Percentiles rank a stretch among this genome's conserved stretches.
phyloP scores from a whole-genome alignment of 2,797 vertebrate genomes.

The Coregonus suidteri region DNA sequence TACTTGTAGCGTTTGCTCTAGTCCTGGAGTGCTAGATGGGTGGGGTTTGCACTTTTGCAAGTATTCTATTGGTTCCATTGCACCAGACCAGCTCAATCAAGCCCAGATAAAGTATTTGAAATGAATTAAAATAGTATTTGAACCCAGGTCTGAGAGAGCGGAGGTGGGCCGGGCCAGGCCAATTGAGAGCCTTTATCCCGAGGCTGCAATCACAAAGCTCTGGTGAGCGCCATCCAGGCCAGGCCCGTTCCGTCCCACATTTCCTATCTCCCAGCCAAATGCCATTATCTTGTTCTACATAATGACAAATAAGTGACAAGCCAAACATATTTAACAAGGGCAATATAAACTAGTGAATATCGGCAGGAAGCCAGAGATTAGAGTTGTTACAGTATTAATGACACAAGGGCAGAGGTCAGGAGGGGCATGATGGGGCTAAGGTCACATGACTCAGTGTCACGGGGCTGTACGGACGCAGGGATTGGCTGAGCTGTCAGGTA shows the following conservation, averaged over 20 bases:
- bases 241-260: slow-evolving; percentile 33
- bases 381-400: slow-evolving; percentile 45
- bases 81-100: background rate
- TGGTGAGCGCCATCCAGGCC: background rate
- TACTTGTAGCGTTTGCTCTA: background rate
- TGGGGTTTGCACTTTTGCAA: background rate
- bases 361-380: slow-evolving; percentile 67
- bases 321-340: slow-evolving; percentile 72
- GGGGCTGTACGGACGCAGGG: background rate
- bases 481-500: slow-evolving; percentile 55
- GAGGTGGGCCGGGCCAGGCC: slow-evolving; percentile 2
- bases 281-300: slow-evolving; percentile 54
- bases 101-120: background rate
- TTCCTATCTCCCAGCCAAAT: slow-evolving; percentile 50
- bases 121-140: background rate
- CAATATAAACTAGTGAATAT: slow-evolving; percentile 68
- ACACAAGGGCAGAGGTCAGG: slow-evolving; percentile 52
- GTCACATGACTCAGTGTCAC: slow-evolving; percentile 25
- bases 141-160: slow-evolving; percentile 4
- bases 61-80: background rate
- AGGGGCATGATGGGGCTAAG: slow-evolving; percentile 24
- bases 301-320: slow-evolving; percentile 65
- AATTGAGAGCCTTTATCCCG: background rate
- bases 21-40: background rate
- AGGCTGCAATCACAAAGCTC: slow-evolving; percentile 12